Base-by-base conservation (phyloP, 1,140 invertebrate genomes). In the Lithobius niger region DNA sequence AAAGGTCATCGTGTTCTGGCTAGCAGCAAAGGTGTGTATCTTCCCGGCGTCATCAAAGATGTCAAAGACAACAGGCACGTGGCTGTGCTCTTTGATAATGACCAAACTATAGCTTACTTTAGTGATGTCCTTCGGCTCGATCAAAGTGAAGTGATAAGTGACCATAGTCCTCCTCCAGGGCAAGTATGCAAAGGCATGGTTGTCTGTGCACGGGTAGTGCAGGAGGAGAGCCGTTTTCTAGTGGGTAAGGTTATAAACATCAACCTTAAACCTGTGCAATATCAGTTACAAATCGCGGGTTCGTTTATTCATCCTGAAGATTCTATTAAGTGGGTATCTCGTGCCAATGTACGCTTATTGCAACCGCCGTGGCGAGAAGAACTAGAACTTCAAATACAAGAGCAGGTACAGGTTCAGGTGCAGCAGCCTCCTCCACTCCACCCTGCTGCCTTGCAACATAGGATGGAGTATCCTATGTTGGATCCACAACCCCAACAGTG, bases 361-460 rank as follows among this genome's bases (percentile, higher is more conserved):
- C 79, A 86, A 65, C 90, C 92, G 15, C 93, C 93, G 0, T 97
- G 93, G 93, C 87, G 81, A 72, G 92, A 97, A 64, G 93, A 97
- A 70, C 71, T 96, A 43, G 87, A 89, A 64, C 84, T 86, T 68
- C 4, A 26, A 4, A 16, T 10, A 6, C 27, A 27, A 27, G 48
- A 50, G 3, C 4, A 26, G 13, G 24, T 10, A 26, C n/a, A 10
- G 3, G 3, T 6, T 6, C 48, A 50, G 13, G 21, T 24, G 10
- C 48, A 50, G 21, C 10, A 28, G 13, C 52, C 53, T 28, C 48
- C 55, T 3, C 24, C 57, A 18, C 53, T 56, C 18, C n/a, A n/a
- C n/a, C n/a, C n/a, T n/a, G n/a, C n/a, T n/a, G 48, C 58, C 16
- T 28, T 59, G 21, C 45, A 59, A 15, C 45, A 43, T 21, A 40